Base-by-base conservation (phyloP, 1,140 invertebrate species). In the Danaus melanippus region DNA sequence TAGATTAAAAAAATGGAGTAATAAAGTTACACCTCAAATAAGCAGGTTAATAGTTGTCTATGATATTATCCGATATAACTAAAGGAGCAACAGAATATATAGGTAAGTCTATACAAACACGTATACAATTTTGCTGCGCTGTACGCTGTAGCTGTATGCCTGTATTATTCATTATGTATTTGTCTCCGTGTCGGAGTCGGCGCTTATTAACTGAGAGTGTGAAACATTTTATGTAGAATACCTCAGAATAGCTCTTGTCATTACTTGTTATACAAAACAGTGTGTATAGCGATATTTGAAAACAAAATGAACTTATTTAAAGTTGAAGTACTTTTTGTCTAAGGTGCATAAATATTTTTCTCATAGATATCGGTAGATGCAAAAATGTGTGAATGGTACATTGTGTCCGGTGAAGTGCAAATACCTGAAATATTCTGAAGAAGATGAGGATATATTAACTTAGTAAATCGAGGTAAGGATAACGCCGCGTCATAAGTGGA, bases 41-140 rank as follows among this genome's bases (percentile, higher is more conserved):
- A 15, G 15, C 15, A 15, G 15, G 15, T 15, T 15, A 47, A 47
- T 50, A 51, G 2, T 61, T 58, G 56, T 59, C 56, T 67, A 56
- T 67, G 65, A 54, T 50, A 44, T 10, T 21, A 12, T 21, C 32
- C 40, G n/a, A 56, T 48, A 15, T 15, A 15, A 15, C 15, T 15
- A 15, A 15, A 15, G 15, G 15, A 15, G 15, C 15, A 15, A 42
- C 40, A 53, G 15, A 17, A 39, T 12, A 32, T 42, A 21, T 21
- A 48, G 17, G 17, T 56, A 53, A 44, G 10, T 42, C n/a, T 50
- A 51, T 43, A 55, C 54, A 63, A 57, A 64, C 62, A 69, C 67
- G 67, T 67, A 67, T 64, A 64, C 62, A 67, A 49, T 59, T 64
- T 52, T 56, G 62, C 57, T 15, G 15, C 15, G 15, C 15, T 15